Conservation (phyloP, 2,888 invertebrate genomes). For the Griposia aprilina region DNA sequence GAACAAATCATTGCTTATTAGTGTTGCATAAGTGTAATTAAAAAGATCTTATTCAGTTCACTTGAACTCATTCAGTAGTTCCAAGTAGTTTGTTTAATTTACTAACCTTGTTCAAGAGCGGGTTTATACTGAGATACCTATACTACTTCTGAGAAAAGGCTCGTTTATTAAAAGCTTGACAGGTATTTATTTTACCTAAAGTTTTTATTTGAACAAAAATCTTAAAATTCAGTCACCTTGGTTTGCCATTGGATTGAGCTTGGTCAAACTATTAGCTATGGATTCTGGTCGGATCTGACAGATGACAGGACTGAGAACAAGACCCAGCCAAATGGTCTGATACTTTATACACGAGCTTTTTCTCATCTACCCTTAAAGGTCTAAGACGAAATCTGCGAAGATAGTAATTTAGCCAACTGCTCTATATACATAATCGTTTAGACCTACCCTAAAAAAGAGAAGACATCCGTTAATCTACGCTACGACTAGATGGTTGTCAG, state of each 20-base stretch:
- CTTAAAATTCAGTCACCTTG: slow-evolving; percentile 14
- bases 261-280: slow-evolving; percentile 1
- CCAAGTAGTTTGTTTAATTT: slow-evolving; percentile 40
- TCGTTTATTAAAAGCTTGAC: slow-evolving; percentile 10
- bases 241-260: slow-evolving; percentile 15
- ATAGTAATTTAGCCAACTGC: slow-evolving; percentile 49
- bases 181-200: slow-evolving; percentile 19
- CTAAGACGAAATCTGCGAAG: too few species aligned
- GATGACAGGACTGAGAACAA: background rate
- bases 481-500: slow-evolving; percentile 76
- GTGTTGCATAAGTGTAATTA: background rate
- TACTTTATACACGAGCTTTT: background rate
- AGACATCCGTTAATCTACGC: slow-evolving; percentile 80
- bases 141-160: slow-evolving; percentile 46
- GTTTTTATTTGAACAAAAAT: slow-evolving; percentile 3
- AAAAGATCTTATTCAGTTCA: background rate
- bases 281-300: background rate
- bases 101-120: slow-evolving; percentile 14
- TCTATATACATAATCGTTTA: slow-evolving; percentile 69
- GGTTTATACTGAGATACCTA: slow-evolving; percentile 24
- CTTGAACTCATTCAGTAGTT: slow-evolving; percentile 27
- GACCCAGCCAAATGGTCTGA: background rate
- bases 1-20: background rate
- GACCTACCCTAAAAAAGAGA: slow-evolving; percentile 75
- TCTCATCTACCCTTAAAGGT: background rate